Percentiles rank a stretch among this genome's conserved stretches.
phyloP scores from a whole-genome alignment of 2,888 invertebrate species.

The Nemapogon koenigi region DNA sequence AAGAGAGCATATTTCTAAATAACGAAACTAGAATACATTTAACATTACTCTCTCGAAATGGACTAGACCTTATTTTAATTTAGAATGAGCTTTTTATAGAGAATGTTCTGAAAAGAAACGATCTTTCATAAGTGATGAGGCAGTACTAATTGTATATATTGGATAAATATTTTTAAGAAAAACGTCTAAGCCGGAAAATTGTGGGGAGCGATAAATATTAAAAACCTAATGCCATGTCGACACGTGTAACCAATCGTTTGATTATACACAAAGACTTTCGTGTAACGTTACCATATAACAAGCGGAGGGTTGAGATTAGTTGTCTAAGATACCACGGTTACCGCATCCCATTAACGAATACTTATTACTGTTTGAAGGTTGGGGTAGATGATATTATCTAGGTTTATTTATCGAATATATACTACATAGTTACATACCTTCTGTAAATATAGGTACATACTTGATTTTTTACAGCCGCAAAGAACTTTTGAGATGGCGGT shows the following conservation, averaged over 20 bases:
- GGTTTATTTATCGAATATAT: too few species aligned
- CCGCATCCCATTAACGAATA: too few species aligned
- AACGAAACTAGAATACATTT: slow-evolving; percentile 18
- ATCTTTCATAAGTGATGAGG: slow-evolving; percentile 63
- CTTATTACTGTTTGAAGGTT: too few species aligned
- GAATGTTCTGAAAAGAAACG: slow-evolving; percentile 48
- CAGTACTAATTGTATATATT: slow-evolving; percentile 58
- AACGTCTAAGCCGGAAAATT: slow-evolving; percentile 37
- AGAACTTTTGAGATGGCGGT: too few species aligned
- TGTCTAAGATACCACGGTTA: too few species aligned
- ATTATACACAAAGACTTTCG: slow-evolving; percentile 38
- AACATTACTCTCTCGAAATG: slow-evolving; percentile 38
- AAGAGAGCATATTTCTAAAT: slow-evolving; percentile 24
- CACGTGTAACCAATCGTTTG: slow-evolving; percentile 54
- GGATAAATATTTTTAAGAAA: slow-evolving; percentile 59
- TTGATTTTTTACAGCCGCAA: too few species aligned
- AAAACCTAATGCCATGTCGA: slow-evolving; percentile 35
- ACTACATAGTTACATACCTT: too few species aligned
- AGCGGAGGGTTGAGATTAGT: slow-evolving; percentile 22
- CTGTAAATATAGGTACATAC: too few species aligned
- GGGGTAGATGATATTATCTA: too few species aligned
- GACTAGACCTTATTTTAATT: slow-evolving; percentile 63
- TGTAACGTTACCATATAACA: slow-evolving; percentile 26
- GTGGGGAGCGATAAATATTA: slow-evolving; percentile 44
- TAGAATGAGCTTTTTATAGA: slow-evolving; percentile 62